phyloP scores from a whole-genome alignment of 1,140 invertebrate genomes.

The Panulirus ornatus region DNA sequence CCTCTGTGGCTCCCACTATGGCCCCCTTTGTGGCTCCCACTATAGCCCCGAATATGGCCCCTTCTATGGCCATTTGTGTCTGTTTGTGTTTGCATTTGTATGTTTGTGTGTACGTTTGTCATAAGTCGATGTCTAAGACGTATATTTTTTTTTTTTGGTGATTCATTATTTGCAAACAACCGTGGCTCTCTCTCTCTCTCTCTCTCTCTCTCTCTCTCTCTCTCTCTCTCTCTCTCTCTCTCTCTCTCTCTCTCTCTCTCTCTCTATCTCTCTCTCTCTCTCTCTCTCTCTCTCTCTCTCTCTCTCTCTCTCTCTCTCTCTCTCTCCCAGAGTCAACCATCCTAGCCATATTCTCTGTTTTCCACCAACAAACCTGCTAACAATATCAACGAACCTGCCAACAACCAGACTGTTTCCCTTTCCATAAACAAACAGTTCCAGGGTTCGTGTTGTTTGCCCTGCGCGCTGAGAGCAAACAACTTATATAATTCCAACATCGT shows the following conservation, averaged over 20 bases:
- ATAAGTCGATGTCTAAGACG: not conserved
- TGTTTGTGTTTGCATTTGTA: too few species aligned
- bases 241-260: slow-evolving; percentile 1
- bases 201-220: not conserved
- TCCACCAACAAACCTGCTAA: too few species aligned
- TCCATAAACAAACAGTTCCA: not conserved
- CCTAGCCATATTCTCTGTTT: too few species aligned
- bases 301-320: slow-evolving; percentile 12
- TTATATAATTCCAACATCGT: too few species aligned
- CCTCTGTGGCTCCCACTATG: too few species aligned
- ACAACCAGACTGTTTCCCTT: not conserved
- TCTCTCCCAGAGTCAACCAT: not conserved
- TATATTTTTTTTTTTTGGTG: not conserved
- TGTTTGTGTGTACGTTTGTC: slow-evolving; percentile 14
- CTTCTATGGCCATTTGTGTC: too few species aligned
- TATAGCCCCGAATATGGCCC: too few species aligned
- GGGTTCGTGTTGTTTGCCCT: not conserved
- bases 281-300: not conserved
- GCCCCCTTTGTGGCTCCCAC: too few species aligned
- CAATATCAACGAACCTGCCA: too few species aligned
- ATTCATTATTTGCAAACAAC: not conserved
- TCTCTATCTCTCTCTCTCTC: too few species aligned
- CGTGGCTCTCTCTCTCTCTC: too few species aligned
- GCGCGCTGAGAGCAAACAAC: too few species aligned
- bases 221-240: slow-evolving; percentile 21